A percentile compares a stretch with the other conserved stretches of the same genome.
phyloP scores from a whole-genome alignment of 1,140 invertebrate genomes.

The Drosophila nasuta region DNA sequence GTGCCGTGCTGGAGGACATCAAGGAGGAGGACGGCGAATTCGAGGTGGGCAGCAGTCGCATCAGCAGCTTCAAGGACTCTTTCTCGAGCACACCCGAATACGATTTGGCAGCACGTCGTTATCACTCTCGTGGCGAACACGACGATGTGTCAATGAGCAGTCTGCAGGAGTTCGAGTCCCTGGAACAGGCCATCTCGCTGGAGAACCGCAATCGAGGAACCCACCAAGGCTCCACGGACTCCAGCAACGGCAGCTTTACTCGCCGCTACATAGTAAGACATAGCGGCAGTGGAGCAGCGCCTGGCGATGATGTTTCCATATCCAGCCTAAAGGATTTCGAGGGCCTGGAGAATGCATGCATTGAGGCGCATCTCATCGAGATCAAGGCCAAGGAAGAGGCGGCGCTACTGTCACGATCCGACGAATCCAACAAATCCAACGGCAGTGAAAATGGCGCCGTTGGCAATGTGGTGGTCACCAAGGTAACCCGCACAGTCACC shows the following conservation, averaged over 20 bases:
- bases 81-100: constrained; percentile 93
- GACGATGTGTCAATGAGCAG: constrained; percentile 96
- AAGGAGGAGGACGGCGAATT: constrained; percentile 96
- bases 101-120: constrained; percentile 91
- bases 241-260: constrained; percentile 91
- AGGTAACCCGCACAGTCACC: constrained; percentile 82
- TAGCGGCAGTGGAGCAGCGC: constrained; percentile 85
- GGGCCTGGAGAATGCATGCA: constrained; percentile 94
- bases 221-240: constrained; percentile 90
- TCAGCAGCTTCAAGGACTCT: constrained; percentile 91
- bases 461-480: constrained; percentile 63
- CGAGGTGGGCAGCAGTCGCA: constrained; percentile 91
- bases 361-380: constrained; percentile 93
- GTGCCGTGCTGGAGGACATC: constrained; percentile 94
- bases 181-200: constrained; percentile 92
- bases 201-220: constrained; percentile 87
- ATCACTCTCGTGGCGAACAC: constrained; percentile 93
- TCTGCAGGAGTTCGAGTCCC: constrained; percentile 96
- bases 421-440: constrained; percentile 87
- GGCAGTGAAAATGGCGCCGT: constrained; percentile 85
- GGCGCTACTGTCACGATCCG: constrained; percentile 88
- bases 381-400: constrained; percentile 94
- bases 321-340: constrained; percentile 98
- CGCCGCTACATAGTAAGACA: constrained; percentile 88
- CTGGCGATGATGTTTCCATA: constrained; percentile 95